Percentiles rank a stretch among this genome's conserved stretches.
Conservation (phyloP, 2,113 vertebrate genomes). For the Kryptolebias marmoratus region DNA sequence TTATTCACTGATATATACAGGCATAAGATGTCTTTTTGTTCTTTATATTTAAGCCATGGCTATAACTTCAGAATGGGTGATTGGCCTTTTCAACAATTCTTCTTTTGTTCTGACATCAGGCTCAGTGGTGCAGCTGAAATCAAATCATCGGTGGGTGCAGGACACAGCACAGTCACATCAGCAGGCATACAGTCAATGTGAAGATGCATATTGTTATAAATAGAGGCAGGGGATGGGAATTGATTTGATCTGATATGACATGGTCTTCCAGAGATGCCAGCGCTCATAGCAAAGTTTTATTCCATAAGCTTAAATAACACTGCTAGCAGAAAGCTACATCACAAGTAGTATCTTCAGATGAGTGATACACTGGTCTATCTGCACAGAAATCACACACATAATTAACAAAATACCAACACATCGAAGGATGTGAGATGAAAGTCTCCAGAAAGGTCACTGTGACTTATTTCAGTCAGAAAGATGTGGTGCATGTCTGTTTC, state of each 20-base stretch:
- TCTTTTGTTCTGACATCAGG: slow-evolving; percentile 14
- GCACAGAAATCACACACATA: neutral
- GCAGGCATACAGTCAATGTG: slow-evolving; percentile 15
- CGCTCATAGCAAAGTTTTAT: slow-evolving; percentile 26
- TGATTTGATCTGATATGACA: slow-evolving; percentile 38
- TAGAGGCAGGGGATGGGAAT: slow-evolving; percentile 21
- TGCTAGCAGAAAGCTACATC: neutral
- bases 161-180: slow-evolving; percentile 3
- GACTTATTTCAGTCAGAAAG: no score
- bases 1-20: no score
- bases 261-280: slow-evolving; percentile 35
- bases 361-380: slow-evolving; percentile 2
- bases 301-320: neutral
- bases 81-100: slow-evolving; percentile 27
- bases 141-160: slow-evolving; percentile 14
- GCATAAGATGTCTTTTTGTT: neutral
- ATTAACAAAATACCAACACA: slow-evolving; percentile 1
- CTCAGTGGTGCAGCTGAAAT: slow-evolving; percentile 23
- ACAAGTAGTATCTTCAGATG: neutral
- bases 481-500: no score
- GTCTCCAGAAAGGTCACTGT: neutral
- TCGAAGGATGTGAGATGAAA: neutral
- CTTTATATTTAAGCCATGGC: neutral
- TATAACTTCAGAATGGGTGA: neutral
- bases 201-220: slow-evolving; percentile 53